phyloP scores from a whole-genome alignment of 2,113 vertebrate species.

The Neotoma lepida region DNA sequence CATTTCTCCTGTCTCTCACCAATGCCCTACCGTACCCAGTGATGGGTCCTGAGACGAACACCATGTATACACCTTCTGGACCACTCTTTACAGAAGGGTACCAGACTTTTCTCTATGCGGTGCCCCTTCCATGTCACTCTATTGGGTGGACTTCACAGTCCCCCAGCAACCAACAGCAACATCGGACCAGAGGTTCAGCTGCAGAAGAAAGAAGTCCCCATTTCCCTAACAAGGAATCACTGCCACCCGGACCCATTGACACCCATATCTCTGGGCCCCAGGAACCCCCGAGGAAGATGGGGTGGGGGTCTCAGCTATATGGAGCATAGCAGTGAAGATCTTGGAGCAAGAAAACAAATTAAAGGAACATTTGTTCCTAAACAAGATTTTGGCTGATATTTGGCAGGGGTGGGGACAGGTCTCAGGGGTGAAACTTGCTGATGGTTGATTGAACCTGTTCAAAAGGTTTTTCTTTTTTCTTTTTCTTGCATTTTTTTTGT shows the following conservation, averaged over 20 bases:
- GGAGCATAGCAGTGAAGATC: no score
- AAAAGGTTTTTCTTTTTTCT: constrained; percentile 50
- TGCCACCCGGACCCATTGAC: background rate
- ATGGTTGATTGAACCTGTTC: constrained; percentile 2
- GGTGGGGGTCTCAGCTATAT: background rate
- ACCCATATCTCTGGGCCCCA: rapidly evolving
- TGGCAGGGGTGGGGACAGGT: background rate
- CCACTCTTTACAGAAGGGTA: background rate
- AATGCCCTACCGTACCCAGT: rapidly evolving
- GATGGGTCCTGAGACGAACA: rapidly evolving
- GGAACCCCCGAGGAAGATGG: background rate
- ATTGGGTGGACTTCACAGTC: background rate
- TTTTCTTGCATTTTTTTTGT: background rate
- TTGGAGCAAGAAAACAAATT: background rate
- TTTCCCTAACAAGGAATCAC: background rate
- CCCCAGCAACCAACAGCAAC: background rate
- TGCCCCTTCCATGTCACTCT: background rate
- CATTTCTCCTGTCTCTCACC: background rate
- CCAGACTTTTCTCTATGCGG: background rate
- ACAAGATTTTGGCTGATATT: background rate
- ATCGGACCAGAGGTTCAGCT: background rate
- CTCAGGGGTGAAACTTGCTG: constrained; percentile 34
- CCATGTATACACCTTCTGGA: background rate
- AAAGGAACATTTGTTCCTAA: background rate
- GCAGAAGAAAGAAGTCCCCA: background rate